phyloP scores from a whole-genome alignment of 2,113 vertebrate genomes.

The Chiloscyllium plagiosum region DNA sequence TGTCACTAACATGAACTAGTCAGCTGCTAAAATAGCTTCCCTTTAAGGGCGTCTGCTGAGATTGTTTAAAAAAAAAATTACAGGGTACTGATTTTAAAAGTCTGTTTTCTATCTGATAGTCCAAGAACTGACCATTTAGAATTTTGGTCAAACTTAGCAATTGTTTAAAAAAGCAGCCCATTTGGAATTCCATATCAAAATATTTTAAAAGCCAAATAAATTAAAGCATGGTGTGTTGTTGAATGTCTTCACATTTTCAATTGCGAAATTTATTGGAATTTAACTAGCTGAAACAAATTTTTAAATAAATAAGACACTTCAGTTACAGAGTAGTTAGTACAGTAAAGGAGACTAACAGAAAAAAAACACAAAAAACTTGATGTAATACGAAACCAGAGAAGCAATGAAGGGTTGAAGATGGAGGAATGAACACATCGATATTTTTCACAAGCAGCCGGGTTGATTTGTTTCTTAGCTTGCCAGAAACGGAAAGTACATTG shows the following conservation, averaged over 20 bases:
- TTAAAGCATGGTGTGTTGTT: background rate
- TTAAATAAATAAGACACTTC: background rate
- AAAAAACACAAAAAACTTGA: background rate
- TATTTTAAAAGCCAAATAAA: background rate
- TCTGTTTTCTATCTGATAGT: background rate
- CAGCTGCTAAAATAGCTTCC: constrained; percentile 30
- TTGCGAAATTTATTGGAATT: background rate
- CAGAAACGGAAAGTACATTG: constrained; percentile 14
- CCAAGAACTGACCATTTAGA: constrained; percentile 14
- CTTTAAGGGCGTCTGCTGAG: background rate
- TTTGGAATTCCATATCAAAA: background rate
- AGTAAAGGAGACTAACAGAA: background rate
- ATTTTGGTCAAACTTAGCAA: background rate
- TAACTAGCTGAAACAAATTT: background rate
- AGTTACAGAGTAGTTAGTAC: background rate
- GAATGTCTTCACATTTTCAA: background rate
- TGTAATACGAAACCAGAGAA: background rate
- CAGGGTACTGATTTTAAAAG: background rate
- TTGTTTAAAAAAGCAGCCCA: background rate
- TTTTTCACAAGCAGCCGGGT: background rate
- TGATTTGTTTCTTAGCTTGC: constrained; percentile 21
- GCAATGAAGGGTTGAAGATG: background rate
- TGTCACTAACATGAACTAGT: constrained; percentile 25
- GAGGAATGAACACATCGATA: background rate
- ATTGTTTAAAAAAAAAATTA: constrained; percentile 24